Percentiles rank a stretch among this genome's conserved stretches.
Evolutionary conservation across 2,113 vertebrate species (phyloP).

Genomic region (Emberiza fucata): DNA sequence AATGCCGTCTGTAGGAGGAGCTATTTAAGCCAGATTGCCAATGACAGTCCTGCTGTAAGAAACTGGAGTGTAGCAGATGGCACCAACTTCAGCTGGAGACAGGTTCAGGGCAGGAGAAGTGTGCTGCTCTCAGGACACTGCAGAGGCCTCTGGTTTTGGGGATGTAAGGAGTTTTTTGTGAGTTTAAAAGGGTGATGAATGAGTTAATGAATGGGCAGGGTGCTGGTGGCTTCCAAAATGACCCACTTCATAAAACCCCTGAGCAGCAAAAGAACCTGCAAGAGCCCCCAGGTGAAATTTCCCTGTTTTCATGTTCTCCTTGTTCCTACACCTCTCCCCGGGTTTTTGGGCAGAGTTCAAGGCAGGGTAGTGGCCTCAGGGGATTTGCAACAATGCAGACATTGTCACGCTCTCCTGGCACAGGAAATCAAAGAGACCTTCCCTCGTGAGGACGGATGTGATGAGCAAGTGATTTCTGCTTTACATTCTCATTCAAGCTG

Average conservation of each 20-base stretch:
- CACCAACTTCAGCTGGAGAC: background rate
- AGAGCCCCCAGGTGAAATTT: background rate
- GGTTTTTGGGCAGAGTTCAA: background rate
- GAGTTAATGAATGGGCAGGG: background rate
- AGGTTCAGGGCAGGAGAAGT: background rate
- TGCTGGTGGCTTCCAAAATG: background rate
- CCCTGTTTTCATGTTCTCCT: background rate
- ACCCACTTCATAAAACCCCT: background rate
- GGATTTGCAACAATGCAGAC: background rate
- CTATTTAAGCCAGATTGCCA: background rate
- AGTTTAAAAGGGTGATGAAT: background rate
- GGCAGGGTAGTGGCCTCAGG: background rate
- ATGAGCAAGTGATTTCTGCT: conserved; percentile 4
- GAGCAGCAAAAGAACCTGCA: background rate
- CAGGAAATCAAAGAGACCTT: conserved; percentile 25
- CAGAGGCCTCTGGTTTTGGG: background rate
- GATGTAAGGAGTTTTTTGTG: background rate
- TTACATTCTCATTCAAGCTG: background rate
- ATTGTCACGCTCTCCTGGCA: background rate
- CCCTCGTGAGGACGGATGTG: background rate
- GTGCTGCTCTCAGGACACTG: background rate
- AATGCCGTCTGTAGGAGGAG: background rate
- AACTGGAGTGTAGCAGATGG: background rate
- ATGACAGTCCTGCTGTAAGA: background rate
- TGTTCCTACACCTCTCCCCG: background rate